Evolutionary conservation across 2,888 invertebrate genomes (phyloP).

Genomic region (Agrilus cyanescens): DNA sequence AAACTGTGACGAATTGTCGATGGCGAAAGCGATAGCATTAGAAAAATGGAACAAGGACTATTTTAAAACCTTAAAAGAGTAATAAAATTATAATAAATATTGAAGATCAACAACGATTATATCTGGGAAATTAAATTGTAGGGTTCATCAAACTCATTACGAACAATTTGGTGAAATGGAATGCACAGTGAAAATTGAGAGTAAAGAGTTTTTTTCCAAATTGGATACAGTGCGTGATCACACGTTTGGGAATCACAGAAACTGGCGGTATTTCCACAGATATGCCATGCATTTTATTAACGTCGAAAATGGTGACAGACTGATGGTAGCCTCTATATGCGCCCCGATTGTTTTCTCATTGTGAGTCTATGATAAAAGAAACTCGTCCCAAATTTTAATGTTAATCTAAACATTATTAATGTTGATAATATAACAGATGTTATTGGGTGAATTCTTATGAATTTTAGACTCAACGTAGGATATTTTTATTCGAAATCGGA

Average conservation of each 20-base stretch:
- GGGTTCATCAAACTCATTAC: slow-evolving; percentile 62
- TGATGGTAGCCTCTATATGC: slow-evolving; percentile 49
- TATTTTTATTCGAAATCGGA: slow-evolving; percentile 41
- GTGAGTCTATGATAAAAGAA: slow-evolving; percentile 31
- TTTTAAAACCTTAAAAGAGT: slow-evolving; percentile 53
- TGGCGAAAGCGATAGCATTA: slow-evolving; percentile 52
- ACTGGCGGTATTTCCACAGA: slow-evolving; percentile 57
- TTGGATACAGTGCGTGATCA: slow-evolving; percentile 58
- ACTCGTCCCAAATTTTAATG: neutral
- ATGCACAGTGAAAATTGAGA: slow-evolving; percentile 45
- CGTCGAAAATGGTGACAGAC: slow-evolving; percentile 55
- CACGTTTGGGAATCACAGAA: slow-evolving; percentile 48
- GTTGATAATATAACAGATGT: no score
- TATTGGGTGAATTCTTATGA: neutral
- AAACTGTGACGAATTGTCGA: slow-evolving; percentile 46
- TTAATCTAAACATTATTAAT: neutral
- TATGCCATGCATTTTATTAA: slow-evolving; percentile 59
- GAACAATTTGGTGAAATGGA: slow-evolving; percentile 58
- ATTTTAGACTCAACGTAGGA: slow-evolving; percentile 48
- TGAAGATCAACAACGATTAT: neutral
- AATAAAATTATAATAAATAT: slow-evolving; percentile 23
- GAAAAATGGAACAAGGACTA: slow-evolving; percentile 57
- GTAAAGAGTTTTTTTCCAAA: slow-evolving; percentile 35
- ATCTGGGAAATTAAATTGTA: slow-evolving; percentile 26
- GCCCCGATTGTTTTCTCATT: slow-evolving; percentile 49